A percentile compares a stretch with the other conserved stretches of the same genome.
Evolutionary conservation across 2,888 invertebrate genomes (phyloP).

Genomic region (Minunthozetes semirufus): DNA sequence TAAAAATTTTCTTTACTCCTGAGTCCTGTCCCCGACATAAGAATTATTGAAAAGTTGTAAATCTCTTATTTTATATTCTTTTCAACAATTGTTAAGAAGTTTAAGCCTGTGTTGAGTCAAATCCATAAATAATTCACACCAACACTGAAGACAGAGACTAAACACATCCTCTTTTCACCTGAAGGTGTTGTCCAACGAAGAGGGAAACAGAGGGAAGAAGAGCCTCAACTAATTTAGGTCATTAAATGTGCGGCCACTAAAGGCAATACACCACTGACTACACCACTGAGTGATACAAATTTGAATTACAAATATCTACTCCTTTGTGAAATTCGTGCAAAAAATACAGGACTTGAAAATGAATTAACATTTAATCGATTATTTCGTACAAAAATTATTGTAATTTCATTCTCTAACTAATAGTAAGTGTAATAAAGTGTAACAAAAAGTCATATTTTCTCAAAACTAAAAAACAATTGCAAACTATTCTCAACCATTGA

Average conservation of each 20-base stretch:
- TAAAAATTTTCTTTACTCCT: not conserved
- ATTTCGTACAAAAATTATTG: not conserved
- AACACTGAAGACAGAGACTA: not conserved
- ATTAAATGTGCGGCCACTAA: not conserved
- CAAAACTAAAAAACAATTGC: not conserved
- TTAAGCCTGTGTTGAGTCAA: slow-evolving; percentile 6
- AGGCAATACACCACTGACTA: not conserved
- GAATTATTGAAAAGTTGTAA: not conserved
- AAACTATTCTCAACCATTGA: not conserved
- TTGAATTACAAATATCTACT: too few species aligned
- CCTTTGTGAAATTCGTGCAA: not conserved
- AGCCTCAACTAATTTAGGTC: not conserved
- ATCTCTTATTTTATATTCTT: slow-evolving; percentile 16
- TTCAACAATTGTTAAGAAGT: slow-evolving; percentile 6
- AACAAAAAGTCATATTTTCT: not conserved
- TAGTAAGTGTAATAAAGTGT: not conserved
- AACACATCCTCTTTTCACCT: slow-evolving; percentile 3
- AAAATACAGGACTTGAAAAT: not conserved
- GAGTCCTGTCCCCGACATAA: too few species aligned
- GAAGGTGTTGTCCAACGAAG: not conserved
- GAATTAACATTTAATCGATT: not conserved
- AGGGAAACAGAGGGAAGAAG: not conserved
- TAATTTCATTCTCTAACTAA: too few species aligned
- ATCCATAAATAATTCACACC: slow-evolving; percentile 13
- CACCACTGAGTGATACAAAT: not conserved